phyloP scores from a whole-genome alignment of 2,113 vertebrate genomes.

The Lasiurus borealis region DNA sequence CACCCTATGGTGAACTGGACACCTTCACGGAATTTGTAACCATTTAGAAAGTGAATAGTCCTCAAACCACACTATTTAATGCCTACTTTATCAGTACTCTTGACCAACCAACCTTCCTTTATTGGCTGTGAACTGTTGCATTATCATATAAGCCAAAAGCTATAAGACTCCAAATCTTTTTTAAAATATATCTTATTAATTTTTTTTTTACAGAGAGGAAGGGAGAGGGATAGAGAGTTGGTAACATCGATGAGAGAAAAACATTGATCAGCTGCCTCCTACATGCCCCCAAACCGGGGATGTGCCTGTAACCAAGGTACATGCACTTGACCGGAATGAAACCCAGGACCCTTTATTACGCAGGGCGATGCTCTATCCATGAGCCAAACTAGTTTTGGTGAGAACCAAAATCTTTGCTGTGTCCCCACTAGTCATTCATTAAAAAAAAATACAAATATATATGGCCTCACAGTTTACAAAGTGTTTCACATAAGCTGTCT shows the following conservation, averaged over 20 bases:
- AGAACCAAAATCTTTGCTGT: neutral
- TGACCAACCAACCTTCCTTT: neutral
- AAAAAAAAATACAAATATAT: neutral
- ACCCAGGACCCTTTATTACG: no score
- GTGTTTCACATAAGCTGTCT: neutral
- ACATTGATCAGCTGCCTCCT: no score
- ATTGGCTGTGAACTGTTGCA: neutral
- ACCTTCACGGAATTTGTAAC: neutral
- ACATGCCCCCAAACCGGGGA: no score
- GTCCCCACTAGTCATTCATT: neutral
- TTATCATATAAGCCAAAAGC: neutral
- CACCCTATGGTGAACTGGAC: neutral
- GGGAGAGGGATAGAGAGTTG: no score
- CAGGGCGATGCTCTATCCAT: no score
- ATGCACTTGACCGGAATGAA: no score
- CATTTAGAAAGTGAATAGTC: neutral
- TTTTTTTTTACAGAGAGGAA: no score
- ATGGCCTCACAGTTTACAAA: neutral
- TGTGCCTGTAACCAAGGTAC: no score
- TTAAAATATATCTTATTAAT: no score
- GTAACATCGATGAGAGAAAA: no score
- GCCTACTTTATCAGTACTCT: neutral
- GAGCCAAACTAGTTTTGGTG: no score
- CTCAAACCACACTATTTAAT: neutral
- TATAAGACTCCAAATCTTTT: neutral